phyloP scores from a whole-genome alignment of 2,888 invertebrate genomes.

The Liopterus haemorrhoidalis region DNA sequence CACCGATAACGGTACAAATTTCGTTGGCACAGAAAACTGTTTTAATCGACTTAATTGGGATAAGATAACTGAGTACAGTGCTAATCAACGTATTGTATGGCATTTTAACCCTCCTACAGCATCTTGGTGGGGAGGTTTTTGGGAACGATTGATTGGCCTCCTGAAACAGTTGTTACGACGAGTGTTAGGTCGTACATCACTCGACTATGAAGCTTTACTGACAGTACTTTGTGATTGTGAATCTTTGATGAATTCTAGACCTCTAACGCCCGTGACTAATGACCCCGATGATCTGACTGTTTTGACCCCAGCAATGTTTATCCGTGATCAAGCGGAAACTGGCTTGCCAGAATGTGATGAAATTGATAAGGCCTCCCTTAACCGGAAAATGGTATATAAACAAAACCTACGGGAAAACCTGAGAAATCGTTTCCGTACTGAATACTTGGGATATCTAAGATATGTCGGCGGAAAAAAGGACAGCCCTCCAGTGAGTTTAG shows the following conservation, averaged over 20 bases:
- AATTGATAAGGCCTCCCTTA: conserved; percentile 24
- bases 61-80: conserved; percentile 19
- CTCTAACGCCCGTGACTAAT: too few relatives aligned
- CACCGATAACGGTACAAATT: conserved; percentile 42
- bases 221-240: conserved; percentile 37
- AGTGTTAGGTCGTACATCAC: conserved; percentile 34
- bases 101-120: conserved; percentile 39
- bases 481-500: too few relatives aligned
- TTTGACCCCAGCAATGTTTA: conserved; percentile 33
- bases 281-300: too few relatives aligned
- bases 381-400: conserved; percentile 20
- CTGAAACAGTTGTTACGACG: conserved; percentile 38
- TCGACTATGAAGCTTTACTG: conserved; percentile 34
- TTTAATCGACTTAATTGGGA: conserved; percentile 30
- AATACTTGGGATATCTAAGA: conserved; percentile 29
- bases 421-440: conserved; percentile 27
- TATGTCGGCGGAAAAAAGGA: too few relatives aligned
- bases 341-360: conserved; percentile 29
- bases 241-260: conserved; percentile 36
- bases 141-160: conserved; percentile 39
- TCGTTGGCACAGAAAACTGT: conserved; percentile 34
- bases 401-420: conserved; percentile 30
- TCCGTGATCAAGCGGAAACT: conserved; percentile 25
- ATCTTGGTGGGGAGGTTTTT: conserved; percentile 44
- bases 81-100: conserved; percentile 27